Evolutionary conservation across 1,140 invertebrate species (phyloP), one percentile per base, ranked within the genome.

Genomic region (Proctacanthus coquilletti): DNA sequence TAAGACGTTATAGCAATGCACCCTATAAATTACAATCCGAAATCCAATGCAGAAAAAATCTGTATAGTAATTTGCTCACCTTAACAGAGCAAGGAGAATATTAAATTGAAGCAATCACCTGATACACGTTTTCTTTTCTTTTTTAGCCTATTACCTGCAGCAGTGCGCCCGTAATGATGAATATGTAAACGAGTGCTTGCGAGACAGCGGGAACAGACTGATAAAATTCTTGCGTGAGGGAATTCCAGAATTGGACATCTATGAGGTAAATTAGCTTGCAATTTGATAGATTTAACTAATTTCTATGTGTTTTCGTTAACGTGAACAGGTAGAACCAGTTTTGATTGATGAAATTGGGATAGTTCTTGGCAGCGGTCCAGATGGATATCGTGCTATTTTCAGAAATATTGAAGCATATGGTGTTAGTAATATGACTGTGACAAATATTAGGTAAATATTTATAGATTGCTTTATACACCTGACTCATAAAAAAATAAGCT

Each of bases 281-380:
- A 3, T 13, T 17, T 5, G 10, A 21, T 18, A 9, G 13, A 8
- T 41, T 30, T 30, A 5, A 15, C 13, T 31, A n/a, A 29, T 19
- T n/a, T 18, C 19, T 18, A 5, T 39, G 15, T 15, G 31, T 5
- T 2, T 14, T 17, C 13, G 4, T 5, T 14, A 27, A 2, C 13
- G 10, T 27, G 3, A 20, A 10, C 63, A 77, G 63, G 70, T 77
- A 0, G 81, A 84, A 44, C 77, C 80, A 0, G 77, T 84, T 32
- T 53, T 80, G 4, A 74, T 85, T 9, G 80, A 85, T 53, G 79
- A 84, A 54, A 70, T 84, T 25, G 73, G 78, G n/a, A 79, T 85
- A 31, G 66, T 78, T 0, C 55, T 85, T 29, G 81, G 81, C 30
- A 72, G 63, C 5, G 80, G 80, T 0, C 77, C 80, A 0, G 73